Evolutionary conservation across 2,797 vertebrate genomes (phyloP).

Genomic region (Smutsia gigantea): DNA sequence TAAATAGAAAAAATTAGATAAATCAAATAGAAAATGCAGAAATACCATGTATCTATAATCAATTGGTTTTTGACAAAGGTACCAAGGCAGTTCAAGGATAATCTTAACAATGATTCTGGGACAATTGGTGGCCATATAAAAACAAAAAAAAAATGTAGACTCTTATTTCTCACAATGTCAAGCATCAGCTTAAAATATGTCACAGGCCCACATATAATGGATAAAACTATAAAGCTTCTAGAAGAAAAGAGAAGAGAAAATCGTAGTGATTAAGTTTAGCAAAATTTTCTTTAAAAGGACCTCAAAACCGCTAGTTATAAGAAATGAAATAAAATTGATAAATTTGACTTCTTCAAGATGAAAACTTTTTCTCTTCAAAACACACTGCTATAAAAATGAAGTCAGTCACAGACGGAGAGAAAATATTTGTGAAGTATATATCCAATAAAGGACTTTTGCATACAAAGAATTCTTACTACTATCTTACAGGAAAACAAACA

Average conservation of each 20-base stretch:
- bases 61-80: not conserved
- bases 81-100: not conserved
- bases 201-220: not conserved
- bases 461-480: not conserved
- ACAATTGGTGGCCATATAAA: not conserved
- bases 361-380: not conserved
- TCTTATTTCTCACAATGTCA: not conserved
- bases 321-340: not conserved
- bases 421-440: not conserved
- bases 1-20: not conserved
- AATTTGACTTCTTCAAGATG: not conserved
- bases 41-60: not conserved
- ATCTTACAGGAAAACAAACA: not conserved
- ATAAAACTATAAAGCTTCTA: not conserved
- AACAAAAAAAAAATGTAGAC: not conserved
- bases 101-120: not conserved
- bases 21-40: not conserved
- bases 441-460: not conserved
- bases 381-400: not conserved
- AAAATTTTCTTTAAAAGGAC: not conserved
- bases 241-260: not conserved
- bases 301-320: not conserved
- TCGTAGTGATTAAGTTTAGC: not conserved
- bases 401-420: not conserved
- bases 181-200: not conserved